Evolutionary conservation across 2,888 invertebrate genomes (phyloP).

Genomic region (Trachelus iudaicus): DNA sequence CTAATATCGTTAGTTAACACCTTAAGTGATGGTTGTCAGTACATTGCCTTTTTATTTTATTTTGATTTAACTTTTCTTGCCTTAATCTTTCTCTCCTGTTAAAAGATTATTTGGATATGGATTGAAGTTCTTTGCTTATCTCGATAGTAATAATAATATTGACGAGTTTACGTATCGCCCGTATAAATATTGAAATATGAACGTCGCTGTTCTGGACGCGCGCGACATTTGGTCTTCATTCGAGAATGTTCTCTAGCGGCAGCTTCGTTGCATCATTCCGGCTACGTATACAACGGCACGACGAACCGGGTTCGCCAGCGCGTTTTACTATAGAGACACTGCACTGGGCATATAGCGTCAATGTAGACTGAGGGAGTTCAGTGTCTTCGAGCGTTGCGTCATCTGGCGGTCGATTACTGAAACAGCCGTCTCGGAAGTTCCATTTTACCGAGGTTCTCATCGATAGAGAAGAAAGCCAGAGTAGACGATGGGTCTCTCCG

Average conservation of each 20-base stretch:
- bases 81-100: neutral
- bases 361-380: conserved; percentile 24
- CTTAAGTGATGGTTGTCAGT: neutral
- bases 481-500: neutral
- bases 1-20: neutral
- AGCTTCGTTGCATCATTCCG: neutral
- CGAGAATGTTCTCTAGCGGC: neutral
- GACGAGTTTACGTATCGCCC: neutral
- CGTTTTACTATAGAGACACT: neutral
- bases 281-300: neutral
- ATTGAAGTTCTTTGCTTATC: neutral
- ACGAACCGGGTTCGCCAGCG: neutral
- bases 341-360: neutral
- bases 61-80: neutral
- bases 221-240: neutral
- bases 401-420: conserved; percentile 33
- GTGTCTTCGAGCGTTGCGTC: conserved; percentile 29
- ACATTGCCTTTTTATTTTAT: neutral
- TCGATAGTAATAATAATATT: neutral
- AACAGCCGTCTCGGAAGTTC: neutral
- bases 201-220: neutral
- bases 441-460: neutral
- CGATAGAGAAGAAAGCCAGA: neutral
- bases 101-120: neutral
- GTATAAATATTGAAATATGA: neutral